Percentiles rank a stretch among this genome's conserved stretches.
These are phyloP conservation scores for Cydia strobilella DNA, from an alignment of 1,140 invertebrate genomes.

Conservation along the genomic window DNA sequence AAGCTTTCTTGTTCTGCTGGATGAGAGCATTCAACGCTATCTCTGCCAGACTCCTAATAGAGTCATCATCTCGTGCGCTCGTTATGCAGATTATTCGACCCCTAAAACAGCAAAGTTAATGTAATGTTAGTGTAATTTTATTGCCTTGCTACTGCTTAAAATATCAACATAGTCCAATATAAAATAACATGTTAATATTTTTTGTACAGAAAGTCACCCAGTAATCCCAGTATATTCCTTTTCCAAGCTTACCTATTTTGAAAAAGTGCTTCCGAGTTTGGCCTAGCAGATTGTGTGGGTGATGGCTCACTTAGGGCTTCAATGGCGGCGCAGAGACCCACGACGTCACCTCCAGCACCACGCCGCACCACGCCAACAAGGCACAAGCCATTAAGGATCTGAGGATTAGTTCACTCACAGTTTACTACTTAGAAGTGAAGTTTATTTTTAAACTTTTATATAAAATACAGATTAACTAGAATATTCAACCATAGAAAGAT, in stretches of 20 bases:
- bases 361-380: conserved; percentile 64
- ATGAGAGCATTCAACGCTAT: conserved; percentile 89
- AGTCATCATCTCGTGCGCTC: conserved; percentile 90
- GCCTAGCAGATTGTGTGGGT: conserved; percentile 78
- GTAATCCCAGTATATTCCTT: background rate
- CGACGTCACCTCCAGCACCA: conserved; percentile 83
- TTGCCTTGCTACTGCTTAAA: too few relatives aligned
- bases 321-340: conserved; percentile 92
- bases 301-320: conserved; percentile 92
- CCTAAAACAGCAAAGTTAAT: conserved; percentile 70
- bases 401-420: background rate
- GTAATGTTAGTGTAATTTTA: too few relatives aligned
- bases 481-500: too few relatives aligned
- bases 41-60: conserved; percentile 91
- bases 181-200: background rate
- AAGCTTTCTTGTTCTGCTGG: conserved; percentile 88
- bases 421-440: too few relatives aligned
- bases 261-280: conserved; percentile 80
- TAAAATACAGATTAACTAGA: too few relatives aligned
- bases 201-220: conserved; percentile 40
- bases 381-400: conserved; percentile 59
- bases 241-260: conserved; percentile 76
- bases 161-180: too few relatives aligned
- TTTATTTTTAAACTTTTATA: too few relatives aligned
- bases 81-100: conserved; percentile 95